phyloP scores from a whole-genome alignment of 2,888 invertebrate genomes.

The Drosophila koepferae region DNA sequence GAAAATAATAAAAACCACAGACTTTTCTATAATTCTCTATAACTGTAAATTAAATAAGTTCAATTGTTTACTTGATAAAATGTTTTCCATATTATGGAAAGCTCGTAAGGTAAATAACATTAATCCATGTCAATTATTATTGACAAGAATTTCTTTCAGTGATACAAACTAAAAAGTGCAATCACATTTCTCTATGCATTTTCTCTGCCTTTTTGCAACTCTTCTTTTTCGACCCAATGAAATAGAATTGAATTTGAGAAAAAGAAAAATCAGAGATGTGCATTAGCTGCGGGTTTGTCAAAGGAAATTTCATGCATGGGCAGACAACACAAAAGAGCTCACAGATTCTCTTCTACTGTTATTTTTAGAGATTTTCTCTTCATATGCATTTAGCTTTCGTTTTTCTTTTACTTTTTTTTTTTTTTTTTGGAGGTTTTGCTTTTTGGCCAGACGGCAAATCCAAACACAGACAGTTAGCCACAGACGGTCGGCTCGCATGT shows the following conservation, averaged over 20 bases:
- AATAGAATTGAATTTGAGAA: background rate
- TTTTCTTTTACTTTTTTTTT: slow-evolving; percentile 32
- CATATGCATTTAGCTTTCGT: slow-evolving; percentile 25
- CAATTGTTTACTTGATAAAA: too few relatives aligned
- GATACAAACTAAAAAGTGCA: too few relatives aligned
- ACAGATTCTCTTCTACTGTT: slow-evolving; percentile 54
- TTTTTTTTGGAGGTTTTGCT: slow-evolving; percentile 34
- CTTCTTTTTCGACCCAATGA: background rate
- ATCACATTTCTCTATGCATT: background rate
- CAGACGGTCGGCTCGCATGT: slow-evolving; percentile 73
- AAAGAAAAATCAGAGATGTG: slow-evolving; percentile 7
- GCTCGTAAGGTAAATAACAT: too few relatives aligned
- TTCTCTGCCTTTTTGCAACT: background rate
- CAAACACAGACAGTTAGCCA: slow-evolving; percentile 74
- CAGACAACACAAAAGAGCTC: slow-evolving; percentile 45
- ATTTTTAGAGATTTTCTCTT: slow-evolving; percentile 49
- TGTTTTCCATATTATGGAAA: too few relatives aligned
- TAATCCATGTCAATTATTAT: too few relatives aligned
- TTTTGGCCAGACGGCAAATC: slow-evolving; percentile 70
- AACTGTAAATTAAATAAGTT: too few relatives aligned
- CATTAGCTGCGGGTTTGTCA: slow-evolving; percentile 42
- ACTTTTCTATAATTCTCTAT: too few relatives aligned
- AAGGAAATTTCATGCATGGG: slow-evolving; percentile 24
- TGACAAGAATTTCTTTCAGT: too few relatives aligned
- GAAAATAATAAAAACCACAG: too few relatives aligned